Percentiles rank a stretch among this genome's conserved stretches.
These are phyloP conservation scores for Ciconia stormi DNA, from an alignment of 2,113 vertebrate species.

Conservation along the genomic window DNA sequence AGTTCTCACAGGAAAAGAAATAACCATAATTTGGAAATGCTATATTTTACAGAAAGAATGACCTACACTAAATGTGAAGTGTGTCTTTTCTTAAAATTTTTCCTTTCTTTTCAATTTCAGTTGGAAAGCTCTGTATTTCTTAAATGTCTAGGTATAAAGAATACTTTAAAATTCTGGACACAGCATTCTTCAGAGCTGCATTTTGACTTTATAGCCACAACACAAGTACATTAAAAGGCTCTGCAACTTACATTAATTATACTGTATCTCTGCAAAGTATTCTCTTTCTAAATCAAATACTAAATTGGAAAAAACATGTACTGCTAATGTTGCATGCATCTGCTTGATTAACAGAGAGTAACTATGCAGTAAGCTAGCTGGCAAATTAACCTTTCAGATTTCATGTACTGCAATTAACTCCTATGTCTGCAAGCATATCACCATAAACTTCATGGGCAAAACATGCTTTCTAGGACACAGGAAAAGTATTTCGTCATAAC, in stretches of 20 bases:
- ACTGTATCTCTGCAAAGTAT: neutral
- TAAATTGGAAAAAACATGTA: neutral
- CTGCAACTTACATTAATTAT: neutral
- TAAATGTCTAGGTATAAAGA: neutral
- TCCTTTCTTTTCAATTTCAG: neutral
- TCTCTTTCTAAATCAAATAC: neutral
- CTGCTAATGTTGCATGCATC: neutral
- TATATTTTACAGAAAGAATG: too few relatives aligned
- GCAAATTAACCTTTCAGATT: neutral
- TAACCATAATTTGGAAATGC: too few relatives aligned
- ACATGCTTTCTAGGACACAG: neutral
- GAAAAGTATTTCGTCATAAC: neutral
- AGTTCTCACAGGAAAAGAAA: constrained; percentile 10
- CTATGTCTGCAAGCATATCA: neutral
- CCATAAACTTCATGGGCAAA: neutral
- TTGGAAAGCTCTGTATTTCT: neutral
- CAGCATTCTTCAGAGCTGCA: neutral
- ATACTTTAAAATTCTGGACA: neutral
- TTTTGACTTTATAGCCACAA: neutral
- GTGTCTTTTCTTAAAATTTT: neutral
- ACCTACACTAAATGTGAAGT: neutral
- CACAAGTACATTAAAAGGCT: neutral
- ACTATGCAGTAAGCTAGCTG: neutral
- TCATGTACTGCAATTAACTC: neutral
- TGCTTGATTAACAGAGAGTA: neutral